phyloP scores from a whole-genome alignment of 2,113 vertebrate species.

The Muntiacus reevesi region DNA sequence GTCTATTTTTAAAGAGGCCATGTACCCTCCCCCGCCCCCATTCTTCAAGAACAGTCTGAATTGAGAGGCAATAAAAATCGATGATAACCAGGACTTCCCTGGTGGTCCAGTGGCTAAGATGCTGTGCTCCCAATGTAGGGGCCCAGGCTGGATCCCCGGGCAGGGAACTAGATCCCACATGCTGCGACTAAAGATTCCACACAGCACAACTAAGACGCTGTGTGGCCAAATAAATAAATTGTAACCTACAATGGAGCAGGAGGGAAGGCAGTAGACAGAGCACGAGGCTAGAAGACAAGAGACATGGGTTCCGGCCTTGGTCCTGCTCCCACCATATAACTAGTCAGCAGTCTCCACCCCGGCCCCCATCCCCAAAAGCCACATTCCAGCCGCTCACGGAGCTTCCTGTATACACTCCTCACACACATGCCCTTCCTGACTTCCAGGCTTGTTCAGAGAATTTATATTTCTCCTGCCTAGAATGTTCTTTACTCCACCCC shows the following conservation, averaged over 20 bases:
- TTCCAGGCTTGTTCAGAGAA: not conserved
- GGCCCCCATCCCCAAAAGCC: too few relatives aligned
- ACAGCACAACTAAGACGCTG: not conserved
- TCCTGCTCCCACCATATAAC: fast-evolving
- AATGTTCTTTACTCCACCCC: not conserved
- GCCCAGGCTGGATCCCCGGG: not conserved
- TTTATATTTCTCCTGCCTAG: too few relatives aligned
- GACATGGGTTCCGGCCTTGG: not conserved
- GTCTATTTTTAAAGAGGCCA: not conserved
- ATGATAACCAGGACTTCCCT: not conserved
- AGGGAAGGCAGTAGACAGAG: not conserved
- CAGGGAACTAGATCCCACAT: not conserved
- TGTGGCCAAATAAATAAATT: not conserved
- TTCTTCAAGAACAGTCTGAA: not conserved
- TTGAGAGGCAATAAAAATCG: not conserved
- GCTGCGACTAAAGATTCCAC: not conserved
- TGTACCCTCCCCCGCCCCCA: fast-evolving
- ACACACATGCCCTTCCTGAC: not conserved
- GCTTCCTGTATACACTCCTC: not conserved
- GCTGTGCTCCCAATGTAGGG: not conserved
- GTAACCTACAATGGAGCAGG: not conserved
- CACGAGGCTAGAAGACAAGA: not conserved
- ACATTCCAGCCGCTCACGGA: not conserved
- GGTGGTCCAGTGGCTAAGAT: not conserved
- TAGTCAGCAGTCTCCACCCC: fast-evolving